phyloP scores from a whole-genome alignment of 2,888 invertebrate species.

The Darwinula stevensoni region DNA sequence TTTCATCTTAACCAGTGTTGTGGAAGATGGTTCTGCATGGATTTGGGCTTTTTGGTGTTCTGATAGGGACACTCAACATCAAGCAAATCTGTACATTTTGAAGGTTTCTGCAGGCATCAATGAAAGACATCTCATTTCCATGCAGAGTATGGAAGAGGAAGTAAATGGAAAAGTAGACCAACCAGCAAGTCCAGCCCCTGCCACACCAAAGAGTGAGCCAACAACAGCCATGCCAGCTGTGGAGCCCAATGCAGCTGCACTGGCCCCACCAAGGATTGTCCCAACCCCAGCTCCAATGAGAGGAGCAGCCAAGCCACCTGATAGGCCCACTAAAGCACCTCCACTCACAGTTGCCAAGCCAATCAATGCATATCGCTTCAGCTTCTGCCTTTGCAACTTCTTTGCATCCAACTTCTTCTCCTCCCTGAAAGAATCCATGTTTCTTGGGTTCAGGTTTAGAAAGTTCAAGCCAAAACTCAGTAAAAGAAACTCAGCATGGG shows the following conservation, averaged over 20 bases:
- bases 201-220: constrained; percentile 31
- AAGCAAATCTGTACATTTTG: too few species aligned
- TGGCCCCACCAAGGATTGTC: constrained; percentile 13
- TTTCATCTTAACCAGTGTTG: too few species aligned
- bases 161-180: background rate
- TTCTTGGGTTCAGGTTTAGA: too few species aligned
- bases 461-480: too few species aligned
- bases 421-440: too few species aligned
- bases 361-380: constrained; percentile 28
- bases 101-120: too few species aligned
- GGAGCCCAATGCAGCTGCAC: constrained; percentile 21
- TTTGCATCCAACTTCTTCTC: background rate
- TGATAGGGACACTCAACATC: too few species aligned
- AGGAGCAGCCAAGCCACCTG: constrained; percentile 34
- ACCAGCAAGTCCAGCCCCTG: constrained; percentile 32
- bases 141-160: too few species aligned
- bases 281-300: constrained; percentile 21
- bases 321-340: constrained; percentile 29
- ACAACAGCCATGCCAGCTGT: constrained; percentile 24
- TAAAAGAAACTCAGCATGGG: too few species aligned
- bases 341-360: constrained; percentile 31
- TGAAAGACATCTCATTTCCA: too few species aligned
- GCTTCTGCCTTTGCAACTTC: constrained; percentile 17
- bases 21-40: too few species aligned
- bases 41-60: too few species aligned